These are phyloP conservation scores for Drosophila dives DNA, from an alignment of 2,888 invertebrate genomes.

Conservation along the genomic window DNA sequence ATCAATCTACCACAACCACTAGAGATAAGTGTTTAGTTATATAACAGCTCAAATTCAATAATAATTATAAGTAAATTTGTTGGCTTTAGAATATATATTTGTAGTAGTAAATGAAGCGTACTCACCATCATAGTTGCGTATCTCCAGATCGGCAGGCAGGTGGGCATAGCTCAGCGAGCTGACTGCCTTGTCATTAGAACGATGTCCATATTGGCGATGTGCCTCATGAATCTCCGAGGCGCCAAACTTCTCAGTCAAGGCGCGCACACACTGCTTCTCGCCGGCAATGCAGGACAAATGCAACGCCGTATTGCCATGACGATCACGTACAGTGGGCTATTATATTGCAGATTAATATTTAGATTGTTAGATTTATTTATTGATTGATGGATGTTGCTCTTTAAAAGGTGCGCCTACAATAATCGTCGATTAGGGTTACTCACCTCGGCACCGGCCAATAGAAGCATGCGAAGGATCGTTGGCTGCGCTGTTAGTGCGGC, in stretches of 20 bases:
- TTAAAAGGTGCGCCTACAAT: not conserved
- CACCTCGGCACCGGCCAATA: constrained; percentile 91
- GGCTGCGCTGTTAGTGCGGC: constrained; percentile 92
- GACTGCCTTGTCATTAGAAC: constrained; percentile 82
- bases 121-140: constrained; percentile 94
- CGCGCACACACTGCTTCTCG: constrained; percentile 89
- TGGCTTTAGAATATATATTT: not conserved
- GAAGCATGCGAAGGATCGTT: constrained; percentile 90
- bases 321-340: constrained; percentile 88
- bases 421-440: constrained; percentile 37
- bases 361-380: constrained; percentile 1
- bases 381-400: not conserved
- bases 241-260: constrained; percentile 89
- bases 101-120: constrained; percentile 43
- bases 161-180: constrained; percentile 81
- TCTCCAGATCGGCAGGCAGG: constrained; percentile 89
- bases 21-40: not conserved
- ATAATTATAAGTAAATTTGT: not conserved
- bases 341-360: not conserved
- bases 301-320: constrained; percentile 93
- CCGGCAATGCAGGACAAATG: constrained; percentile 92
- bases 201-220: constrained; percentile 83
- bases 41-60: not conserved
- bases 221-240: constrained; percentile 85
- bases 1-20: not conserved